Percentiles rank a stretch among this genome's conserved stretches.
phyloP scores from a whole-genome alignment of 2,888 invertebrate species.

The Eucera pruinosa region DNA sequence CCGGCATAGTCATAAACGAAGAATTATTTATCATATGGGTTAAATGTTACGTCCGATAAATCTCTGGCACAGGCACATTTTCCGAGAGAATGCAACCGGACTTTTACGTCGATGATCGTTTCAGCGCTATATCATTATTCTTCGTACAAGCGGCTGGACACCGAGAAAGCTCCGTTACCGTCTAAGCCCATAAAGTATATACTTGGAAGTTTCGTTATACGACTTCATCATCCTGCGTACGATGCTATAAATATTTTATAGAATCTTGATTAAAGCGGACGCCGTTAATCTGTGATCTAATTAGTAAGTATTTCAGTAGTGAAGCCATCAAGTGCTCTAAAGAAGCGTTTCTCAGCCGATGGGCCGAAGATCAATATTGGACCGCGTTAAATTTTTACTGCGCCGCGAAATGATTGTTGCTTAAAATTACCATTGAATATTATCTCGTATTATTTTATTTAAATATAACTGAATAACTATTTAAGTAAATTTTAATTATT shows the following conservation, averaged over 20 bases:
- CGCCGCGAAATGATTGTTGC: too few species aligned
- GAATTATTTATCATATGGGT: constrained; percentile 66
- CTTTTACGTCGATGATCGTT: constrained; percentile 63
- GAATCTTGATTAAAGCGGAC: constrained; percentile 1
- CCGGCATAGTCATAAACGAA: constrained; percentile 31
- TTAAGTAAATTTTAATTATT: too few species aligned
- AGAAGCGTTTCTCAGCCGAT: too few species aligned
- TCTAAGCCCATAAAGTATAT: constrained; percentile 10
- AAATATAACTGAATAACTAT: too few species aligned
- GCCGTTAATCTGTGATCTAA: neutral
- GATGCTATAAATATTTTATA: constrained; percentile 5
- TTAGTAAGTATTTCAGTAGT: neutral
- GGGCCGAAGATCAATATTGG: too few species aligned
- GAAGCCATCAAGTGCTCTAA: too few species aligned
- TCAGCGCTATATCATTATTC: constrained; percentile 59
- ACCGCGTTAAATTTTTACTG: too few species aligned
- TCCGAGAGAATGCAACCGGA: constrained; percentile 57
- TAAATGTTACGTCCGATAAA: constrained; percentile 63
- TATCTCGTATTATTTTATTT: too few species aligned
- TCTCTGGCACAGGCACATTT: constrained; percentile 53
- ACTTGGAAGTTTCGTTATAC: constrained; percentile 16
- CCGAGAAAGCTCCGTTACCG: constrained; percentile 64
- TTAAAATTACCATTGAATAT: too few species aligned
- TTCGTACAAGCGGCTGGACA: constrained; percentile 53
- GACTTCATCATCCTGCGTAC: neutral